Conservation (phyloP, 2,888 invertebrate genomes). For the Chrysodeixis includens region DNA sequence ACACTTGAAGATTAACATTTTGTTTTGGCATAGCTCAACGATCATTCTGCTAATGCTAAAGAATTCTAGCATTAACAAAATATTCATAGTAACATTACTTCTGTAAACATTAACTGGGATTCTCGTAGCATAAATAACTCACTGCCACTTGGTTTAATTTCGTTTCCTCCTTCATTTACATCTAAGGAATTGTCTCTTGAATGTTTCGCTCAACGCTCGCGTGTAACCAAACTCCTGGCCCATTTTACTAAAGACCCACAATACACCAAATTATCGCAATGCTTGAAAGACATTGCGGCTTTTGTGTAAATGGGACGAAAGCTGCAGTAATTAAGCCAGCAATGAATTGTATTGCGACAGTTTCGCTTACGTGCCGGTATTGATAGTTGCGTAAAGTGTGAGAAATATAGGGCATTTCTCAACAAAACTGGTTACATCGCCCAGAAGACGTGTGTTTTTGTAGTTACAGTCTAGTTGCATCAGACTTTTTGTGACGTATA, state of each 20-base stretch:
- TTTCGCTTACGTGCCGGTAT: slow-evolving; percentile 11
- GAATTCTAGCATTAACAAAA: background rate
- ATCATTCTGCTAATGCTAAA: too few species aligned
- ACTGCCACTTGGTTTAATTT: slow-evolving; percentile 48
- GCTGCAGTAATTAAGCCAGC: slow-evolving; percentile 26
- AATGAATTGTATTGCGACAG: slow-evolving; percentile 42
- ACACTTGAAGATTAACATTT: too few species aligned
- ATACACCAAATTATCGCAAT: slow-evolving; percentile 8
- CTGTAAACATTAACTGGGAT: slow-evolving; percentile 28
- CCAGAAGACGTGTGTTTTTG: slow-evolving; percentile 42
- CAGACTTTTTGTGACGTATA: slow-evolving; percentile 38
- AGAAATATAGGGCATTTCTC: slow-evolving; percentile 69
- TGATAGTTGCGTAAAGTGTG: slow-evolving; percentile 41
- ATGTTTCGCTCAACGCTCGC: slow-evolving; percentile 51
- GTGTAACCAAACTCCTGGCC: slow-evolving; percentile 59
- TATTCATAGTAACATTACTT: slow-evolving; percentile 1
- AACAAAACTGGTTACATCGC: slow-evolving; percentile 49
- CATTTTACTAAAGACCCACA: slow-evolving; percentile 25
- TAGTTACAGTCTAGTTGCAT: slow-evolving; percentile 38
- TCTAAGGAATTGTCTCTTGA: slow-evolving; percentile 49
- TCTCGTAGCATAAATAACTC: slow-evolving; percentile 45
- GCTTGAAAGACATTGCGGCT: slow-evolving; percentile 28
- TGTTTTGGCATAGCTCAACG: too few species aligned
- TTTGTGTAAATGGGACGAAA: slow-evolving; percentile 19
- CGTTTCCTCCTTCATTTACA: slow-evolving; percentile 45